A percentile compares a stretch with the other conserved stretches of the same genome.
Evolutionary conservation across 2,797 vertebrate genomes (phyloP).

Genomic region (Emys orbicularis): DNA sequence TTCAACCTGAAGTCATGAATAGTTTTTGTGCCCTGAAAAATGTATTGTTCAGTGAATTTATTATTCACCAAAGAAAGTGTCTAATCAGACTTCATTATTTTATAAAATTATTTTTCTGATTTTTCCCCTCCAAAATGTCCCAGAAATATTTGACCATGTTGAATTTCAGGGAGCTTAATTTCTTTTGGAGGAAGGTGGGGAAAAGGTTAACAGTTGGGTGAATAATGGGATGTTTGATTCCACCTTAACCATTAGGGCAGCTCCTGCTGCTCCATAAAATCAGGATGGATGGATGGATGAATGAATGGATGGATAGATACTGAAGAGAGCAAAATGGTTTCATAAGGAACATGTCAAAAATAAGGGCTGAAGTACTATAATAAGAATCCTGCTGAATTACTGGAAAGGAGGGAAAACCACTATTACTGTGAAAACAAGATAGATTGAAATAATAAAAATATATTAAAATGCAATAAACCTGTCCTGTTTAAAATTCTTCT

Average conservation of each 20-base stretch:
- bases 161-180: background rate
- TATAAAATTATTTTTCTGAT: background rate
- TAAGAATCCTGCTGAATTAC: constrained; percentile 38
- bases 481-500: constrained; percentile 39
- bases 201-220: background rate
- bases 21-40: background rate
- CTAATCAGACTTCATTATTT: background rate
- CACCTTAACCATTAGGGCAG: background rate
- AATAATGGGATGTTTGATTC: background rate
- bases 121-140: background rate
- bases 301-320: background rate
- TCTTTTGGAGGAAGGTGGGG: background rate
- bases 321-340: background rate
- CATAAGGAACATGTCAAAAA: background rate
- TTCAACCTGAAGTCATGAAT: background rate
- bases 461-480: constrained; percentile 57
- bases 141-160: background rate
- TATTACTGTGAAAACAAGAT: constrained; percentile 33
- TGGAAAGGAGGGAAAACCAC: constrained; percentile 8
- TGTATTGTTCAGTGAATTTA: background rate
- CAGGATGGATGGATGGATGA: background rate
- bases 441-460: constrained; percentile 61
- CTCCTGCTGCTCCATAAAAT: background rate
- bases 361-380: background rate
- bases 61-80: background rate